Percentiles rank a stretch among this genome's conserved stretches.
phyloP scores from a whole-genome alignment of 1,140 invertebrate genomes.

The Cyclina sinensis region DNA sequence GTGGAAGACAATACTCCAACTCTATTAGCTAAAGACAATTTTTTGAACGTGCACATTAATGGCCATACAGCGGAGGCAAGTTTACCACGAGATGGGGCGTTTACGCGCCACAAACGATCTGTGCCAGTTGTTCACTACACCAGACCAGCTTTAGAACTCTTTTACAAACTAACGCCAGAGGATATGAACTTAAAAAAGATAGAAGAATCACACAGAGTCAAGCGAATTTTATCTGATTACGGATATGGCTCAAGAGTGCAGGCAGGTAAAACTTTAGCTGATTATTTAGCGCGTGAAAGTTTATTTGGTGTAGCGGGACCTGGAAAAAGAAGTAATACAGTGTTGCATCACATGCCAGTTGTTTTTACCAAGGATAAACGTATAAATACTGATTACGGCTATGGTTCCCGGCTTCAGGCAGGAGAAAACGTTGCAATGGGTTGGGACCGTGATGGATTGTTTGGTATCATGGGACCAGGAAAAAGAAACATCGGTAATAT shows the following conservation, averaged over 20 bases:
- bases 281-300: background rate
- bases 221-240: background rate
- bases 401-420: conserved; percentile 16
- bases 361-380: background rate
- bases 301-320: background rate
- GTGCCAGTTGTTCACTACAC: no score
- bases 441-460: background rate
- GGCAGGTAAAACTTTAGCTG: background rate
- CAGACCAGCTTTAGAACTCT: no score
- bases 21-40: no score
- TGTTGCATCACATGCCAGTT: background rate
- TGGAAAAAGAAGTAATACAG: background rate
- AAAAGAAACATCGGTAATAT: no score
- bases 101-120: background rate
- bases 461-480: conserved; percentile 3
- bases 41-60: no score
- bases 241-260: background rate
- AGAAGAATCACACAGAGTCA: background rate
- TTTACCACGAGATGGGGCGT: background rate
- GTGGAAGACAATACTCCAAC: no score
- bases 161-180: no score
- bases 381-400: background rate
- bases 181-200: background rate
- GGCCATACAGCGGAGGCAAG: no score
- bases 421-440: background rate